Percentiles rank a stretch among this genome's conserved stretches.
Evolutionary conservation across 2,888 invertebrate species (phyloP).

Genomic region (Acrobeloides nanus): DNA sequence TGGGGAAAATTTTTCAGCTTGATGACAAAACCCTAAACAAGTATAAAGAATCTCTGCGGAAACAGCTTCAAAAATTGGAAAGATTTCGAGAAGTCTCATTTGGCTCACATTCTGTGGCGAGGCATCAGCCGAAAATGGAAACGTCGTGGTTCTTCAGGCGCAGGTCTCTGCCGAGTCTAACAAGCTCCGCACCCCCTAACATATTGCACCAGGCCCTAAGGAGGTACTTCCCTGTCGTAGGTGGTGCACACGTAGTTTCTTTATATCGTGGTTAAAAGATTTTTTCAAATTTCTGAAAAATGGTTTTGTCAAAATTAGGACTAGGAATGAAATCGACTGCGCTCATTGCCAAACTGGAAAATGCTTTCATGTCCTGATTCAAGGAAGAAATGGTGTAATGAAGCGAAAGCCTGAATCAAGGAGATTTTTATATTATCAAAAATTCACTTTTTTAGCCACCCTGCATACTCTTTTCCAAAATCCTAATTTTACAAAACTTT

Average conservation of each 20-base stretch:
- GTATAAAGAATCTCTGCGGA: constrained; percentile 43
- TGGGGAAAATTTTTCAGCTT: constrained; percentile 37
- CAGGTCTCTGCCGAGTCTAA: constrained; percentile 43
- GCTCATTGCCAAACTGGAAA: no score
- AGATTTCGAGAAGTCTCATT: constrained; percentile 47
- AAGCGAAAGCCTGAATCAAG: no score
- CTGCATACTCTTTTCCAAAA: no score
- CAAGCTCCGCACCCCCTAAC: constrained; percentile 36
- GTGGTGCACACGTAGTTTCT: no score
- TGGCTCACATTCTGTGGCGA: constrained; percentile 47
- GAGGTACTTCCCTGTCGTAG: no score
- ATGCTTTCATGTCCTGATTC: no score
- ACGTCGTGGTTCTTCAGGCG: constrained; percentile 49
- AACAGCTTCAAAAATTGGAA: constrained; percentile 44
- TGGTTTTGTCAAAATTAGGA: neutral
- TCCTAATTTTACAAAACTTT: no score
- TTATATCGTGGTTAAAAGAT: no score
- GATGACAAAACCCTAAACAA: constrained; percentile 46
- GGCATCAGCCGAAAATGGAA: constrained; percentile 37
- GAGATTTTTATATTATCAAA: no score
- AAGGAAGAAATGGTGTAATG: no score
- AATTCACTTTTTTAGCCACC: no score
- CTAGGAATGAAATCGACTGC: neutral
- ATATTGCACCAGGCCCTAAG: constrained; percentile 33
- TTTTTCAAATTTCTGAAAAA: no score